Percentiles rank a stretch among this genome's conserved stretches.
Evolutionary conservation across 2,113 vertebrate species (phyloP).

Genomic region (Spilogale gracilis): DNA sequence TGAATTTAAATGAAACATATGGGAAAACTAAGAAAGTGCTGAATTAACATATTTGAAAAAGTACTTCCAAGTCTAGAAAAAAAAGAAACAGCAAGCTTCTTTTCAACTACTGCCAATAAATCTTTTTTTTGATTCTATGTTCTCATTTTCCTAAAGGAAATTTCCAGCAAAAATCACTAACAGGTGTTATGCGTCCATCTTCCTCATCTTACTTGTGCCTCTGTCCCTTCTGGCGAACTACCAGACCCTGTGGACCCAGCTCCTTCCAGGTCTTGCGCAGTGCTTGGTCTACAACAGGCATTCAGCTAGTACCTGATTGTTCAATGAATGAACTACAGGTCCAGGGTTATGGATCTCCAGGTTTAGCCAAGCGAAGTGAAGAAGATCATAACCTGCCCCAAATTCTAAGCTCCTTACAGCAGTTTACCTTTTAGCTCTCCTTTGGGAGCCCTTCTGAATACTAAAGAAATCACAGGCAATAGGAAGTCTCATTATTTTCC

Average conservation of each 20-base stretch:
- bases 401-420: not conserved
- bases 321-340: not conserved
- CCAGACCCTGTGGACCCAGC: accelerated
- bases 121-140: not conserved
- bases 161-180: not conserved
- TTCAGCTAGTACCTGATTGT: not conserved
- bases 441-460: not conserved
- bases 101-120: not conserved
- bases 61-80: not conserved
- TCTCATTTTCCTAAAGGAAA: not conserved
- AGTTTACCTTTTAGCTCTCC: not conserved
- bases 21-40: not conserved
- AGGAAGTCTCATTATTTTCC: not conserved
- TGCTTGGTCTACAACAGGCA: not conserved
- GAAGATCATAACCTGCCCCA: not conserved
- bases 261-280: not conserved
- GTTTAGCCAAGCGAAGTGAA: not conserved
- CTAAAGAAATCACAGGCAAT: not conserved
- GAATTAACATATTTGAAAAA: not conserved
- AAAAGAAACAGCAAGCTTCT: not conserved
- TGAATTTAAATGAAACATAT: not conserved
- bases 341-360: not conserved
- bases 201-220: not conserved
- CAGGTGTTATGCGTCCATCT: not conserved
- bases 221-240: not conserved